Conservation (phyloP, 2,888 invertebrate species). For the Caenorhabditis uteleia region DNA sequence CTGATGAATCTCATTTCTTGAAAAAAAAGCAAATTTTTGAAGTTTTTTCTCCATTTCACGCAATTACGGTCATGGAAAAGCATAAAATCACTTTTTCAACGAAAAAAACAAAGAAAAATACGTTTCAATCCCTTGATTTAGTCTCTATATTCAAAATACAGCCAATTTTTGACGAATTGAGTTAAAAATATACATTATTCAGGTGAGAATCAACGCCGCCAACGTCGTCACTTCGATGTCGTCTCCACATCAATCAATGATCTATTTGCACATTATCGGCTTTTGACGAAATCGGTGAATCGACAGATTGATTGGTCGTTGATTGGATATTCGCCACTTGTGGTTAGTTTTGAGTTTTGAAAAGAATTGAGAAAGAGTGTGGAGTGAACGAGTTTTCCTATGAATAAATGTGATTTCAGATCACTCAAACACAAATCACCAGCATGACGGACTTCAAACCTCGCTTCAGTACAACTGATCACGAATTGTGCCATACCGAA, state of each 20-base stretch:
- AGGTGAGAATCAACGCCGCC: slow-evolving; percentile 17
- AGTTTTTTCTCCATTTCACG: too few relatives aligned
- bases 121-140: too few relatives aligned
- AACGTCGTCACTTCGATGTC: slow-evolving; percentile 24
- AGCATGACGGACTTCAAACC: slow-evolving; percentile 27
- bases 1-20: too few relatives aligned
- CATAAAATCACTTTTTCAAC: too few relatives aligned
- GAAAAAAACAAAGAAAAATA: too few relatives aligned
- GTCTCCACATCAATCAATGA: slow-evolving; percentile 26
- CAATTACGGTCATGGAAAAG: too few relatives aligned
- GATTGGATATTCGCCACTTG: slow-evolving; percentile 17
- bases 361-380: neutral
- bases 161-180: too few relatives aligned
- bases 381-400: too few relatives aligned
- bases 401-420: too few relatives aligned
- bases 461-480: slow-evolving; percentile 12
- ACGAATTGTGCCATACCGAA: slow-evolving; percentile 14
- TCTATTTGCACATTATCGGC: too few relatives aligned
- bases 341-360: neutral
- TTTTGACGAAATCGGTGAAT: neutral
- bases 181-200: neutral
- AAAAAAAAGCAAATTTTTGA: too few relatives aligned
- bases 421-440: slow-evolving; percentile 14
- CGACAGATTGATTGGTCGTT: slow-evolving; percentile 20
- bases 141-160: too few relatives aligned